Conservation (phyloP, 2,797 vertebrate species). For the Coccyzus lansbergi region DNA sequence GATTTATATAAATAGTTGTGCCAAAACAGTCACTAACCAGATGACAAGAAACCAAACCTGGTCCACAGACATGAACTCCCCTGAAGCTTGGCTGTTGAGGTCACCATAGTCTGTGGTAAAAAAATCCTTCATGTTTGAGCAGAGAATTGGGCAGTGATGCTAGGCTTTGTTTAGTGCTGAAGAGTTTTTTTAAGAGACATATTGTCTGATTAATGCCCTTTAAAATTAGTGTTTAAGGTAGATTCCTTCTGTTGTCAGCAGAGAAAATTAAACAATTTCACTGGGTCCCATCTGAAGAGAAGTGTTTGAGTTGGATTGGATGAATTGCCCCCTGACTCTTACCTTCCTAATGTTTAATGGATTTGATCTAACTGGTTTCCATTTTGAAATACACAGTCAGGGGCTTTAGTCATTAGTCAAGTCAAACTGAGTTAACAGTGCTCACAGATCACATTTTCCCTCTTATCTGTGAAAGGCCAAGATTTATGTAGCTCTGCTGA, state of each 20-base stretch:
- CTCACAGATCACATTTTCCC: neutral
- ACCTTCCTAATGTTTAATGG: neutral
- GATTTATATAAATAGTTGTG: neutral
- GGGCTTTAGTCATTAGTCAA: neutral
- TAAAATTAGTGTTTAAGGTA: neutral
- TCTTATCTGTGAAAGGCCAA: neutral
- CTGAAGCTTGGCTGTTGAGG: neutral
- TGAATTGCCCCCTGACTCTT: neutral
- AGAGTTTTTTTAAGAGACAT: neutral
- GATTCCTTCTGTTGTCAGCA: neutral
- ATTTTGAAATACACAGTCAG: neutral
- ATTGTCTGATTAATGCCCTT: neutral
- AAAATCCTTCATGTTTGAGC: neutral
- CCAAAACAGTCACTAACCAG: neutral
- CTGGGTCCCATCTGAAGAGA: neutral
- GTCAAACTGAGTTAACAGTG: neutral
- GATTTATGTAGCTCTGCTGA: conserved; percentile 1
- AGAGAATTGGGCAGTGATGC: neutral
- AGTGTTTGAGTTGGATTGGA: neutral
- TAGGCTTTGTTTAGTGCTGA: neutral
- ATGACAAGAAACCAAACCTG: neutral
- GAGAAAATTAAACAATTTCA: neutral
- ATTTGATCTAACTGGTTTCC: neutral
- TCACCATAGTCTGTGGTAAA: neutral
- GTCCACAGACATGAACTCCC: neutral